Evolutionary conservation across 2,797 vertebrate genomes (phyloP).

Genomic region (Darevskia nairensis): DNA sequence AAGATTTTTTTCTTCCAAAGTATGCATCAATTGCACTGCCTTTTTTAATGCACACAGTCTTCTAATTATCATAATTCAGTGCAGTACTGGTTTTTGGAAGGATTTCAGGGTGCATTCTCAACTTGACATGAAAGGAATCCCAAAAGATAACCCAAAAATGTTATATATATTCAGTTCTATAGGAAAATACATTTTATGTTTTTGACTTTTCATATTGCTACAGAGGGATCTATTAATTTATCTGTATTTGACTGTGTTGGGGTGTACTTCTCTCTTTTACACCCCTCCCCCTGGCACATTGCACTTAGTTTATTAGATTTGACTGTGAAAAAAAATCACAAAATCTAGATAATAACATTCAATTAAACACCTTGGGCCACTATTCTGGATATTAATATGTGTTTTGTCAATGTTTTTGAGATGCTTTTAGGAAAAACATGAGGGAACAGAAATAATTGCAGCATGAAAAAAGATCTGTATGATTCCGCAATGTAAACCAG

Average conservation of each 20-base stretch:
- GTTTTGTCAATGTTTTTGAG: slow-evolving; percentile 36
- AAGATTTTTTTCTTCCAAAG: slow-evolving; percentile 67
- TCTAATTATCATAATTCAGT: slow-evolving; percentile 85
- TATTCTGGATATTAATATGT: slow-evolving; percentile 50
- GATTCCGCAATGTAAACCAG: slow-evolving; percentile 10
- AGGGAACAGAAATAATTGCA: slow-evolving; percentile 21
- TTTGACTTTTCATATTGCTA: slow-evolving; percentile 49
- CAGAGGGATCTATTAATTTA: slow-evolving; percentile 12
- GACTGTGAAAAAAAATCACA: background rate
- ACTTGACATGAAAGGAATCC: slow-evolving; percentile 79
- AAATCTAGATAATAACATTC: background rate
- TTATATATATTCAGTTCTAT: slow-evolving; percentile 63
- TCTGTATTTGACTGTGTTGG: slow-evolving; percentile 26
- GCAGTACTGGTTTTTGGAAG: slow-evolving; percentile 78
- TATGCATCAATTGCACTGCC: slow-evolving; percentile 77
- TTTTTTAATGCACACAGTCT: slow-evolving; percentile 81
- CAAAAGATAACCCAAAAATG: slow-evolving; percentile 76
- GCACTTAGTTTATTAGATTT: background rate
- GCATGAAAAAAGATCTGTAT: slow-evolving; percentile 33
- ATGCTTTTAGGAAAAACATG: slow-evolving; percentile 21
- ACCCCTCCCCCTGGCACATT: background rate
- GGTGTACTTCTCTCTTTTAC: slow-evolving; percentile 50
- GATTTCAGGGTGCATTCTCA: slow-evolving; percentile 80
- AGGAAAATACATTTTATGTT: slow-evolving; percentile 59
- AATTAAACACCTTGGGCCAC: slow-evolving; percentile 45